Evolutionary conservation across 37 sponge, comb jelly and placozoan species (phyloP).

Genomic region (Dysidea cf. avara): DNA sequence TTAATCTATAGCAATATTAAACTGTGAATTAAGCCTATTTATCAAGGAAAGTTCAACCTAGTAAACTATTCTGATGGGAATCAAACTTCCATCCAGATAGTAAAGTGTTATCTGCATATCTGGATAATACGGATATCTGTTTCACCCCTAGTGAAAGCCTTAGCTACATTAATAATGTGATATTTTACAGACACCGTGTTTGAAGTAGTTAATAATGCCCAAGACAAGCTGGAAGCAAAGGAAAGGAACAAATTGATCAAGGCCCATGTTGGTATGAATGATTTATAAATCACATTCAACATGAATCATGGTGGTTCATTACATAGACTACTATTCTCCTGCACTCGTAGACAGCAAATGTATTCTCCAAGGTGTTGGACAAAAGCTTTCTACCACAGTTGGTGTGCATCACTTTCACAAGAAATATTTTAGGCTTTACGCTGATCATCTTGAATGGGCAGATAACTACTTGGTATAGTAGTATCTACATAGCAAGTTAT

Average conservation of each 20-base stretch:
- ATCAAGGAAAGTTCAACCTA: too few species aligned
- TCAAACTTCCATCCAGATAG: too few species aligned
- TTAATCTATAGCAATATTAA: too few species aligned
- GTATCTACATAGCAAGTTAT: too few species aligned
- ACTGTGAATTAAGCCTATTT: too few species aligned
- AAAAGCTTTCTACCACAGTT: conserved; percentile 43
- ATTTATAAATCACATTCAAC: not conserved
- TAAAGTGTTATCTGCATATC: too few species aligned
- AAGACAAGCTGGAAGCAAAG: conserved; percentile 63
- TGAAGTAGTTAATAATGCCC: conserved; percentile 72
- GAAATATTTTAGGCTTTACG: conserved; percentile 79
- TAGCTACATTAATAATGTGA: too few species aligned
- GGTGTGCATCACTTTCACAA: conserved; percentile 75
- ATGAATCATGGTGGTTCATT: too few species aligned
- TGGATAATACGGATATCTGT: too few species aligned
- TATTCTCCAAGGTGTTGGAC: conserved; percentile 80
- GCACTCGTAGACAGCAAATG: conserved; percentile 43
- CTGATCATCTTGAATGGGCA: conserved; percentile 81
- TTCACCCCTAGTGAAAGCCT: too few species aligned
- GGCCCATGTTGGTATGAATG: not conserved
- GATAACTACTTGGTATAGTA: conserved; percentile 59
- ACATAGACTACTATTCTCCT: too few species aligned
- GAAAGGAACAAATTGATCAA: conserved; percentile 39
- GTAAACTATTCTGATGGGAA: too few species aligned
- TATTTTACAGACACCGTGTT: conserved; percentile 87